Evolutionary conservation across 2,888 invertebrate genomes (phyloP).

Genomic region (Xanthostigma xanthostigma): DNA sequence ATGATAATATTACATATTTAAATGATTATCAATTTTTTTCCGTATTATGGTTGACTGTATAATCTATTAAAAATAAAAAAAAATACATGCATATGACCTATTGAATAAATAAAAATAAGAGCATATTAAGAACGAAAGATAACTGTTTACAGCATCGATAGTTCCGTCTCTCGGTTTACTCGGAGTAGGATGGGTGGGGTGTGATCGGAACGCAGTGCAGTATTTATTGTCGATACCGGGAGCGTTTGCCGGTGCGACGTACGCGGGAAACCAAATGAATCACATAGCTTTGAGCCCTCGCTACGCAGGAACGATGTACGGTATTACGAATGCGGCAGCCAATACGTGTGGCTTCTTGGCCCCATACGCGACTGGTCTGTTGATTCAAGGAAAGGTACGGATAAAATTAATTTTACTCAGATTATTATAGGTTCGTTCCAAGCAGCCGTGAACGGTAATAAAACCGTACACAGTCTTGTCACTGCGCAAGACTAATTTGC

Average conservation of each 20-base stretch:
- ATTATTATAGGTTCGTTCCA: too few species aligned
- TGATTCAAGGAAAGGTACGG: conserved; percentile 53
- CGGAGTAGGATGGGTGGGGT: conserved; percentile 67
- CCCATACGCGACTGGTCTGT: conserved; percentile 58
- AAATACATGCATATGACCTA: too few species aligned
- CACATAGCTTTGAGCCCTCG: conserved; percentile 69
- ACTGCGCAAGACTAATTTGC: too few species aligned
- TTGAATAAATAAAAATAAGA: too few species aligned
- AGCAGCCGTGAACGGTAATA: too few species aligned
- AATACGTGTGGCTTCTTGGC: conserved; percentile 74
- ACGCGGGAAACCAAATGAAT: conserved; percentile 73
- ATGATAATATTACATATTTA: too few species aligned
- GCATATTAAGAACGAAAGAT: neutral
- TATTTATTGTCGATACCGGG: conserved; percentile 54
- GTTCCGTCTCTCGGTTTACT: conserved; percentile 60
- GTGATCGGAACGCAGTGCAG: conserved; percentile 54
- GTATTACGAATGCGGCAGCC: conserved; percentile 68
- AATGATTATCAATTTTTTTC: too few species aligned
- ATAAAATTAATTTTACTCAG: too few species aligned
- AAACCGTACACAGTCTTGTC: too few species aligned
- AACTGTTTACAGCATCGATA: conserved; percentile 37
- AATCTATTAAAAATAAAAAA: too few species aligned
- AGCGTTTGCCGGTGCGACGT: conserved; percentile 61
- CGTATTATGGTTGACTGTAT: too few species aligned
- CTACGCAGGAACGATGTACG: conserved; percentile 73